Evolutionary conservation across 2,113 vertebrate genomes (phyloP).

Genomic region (Semnornis frantzii): DNA sequence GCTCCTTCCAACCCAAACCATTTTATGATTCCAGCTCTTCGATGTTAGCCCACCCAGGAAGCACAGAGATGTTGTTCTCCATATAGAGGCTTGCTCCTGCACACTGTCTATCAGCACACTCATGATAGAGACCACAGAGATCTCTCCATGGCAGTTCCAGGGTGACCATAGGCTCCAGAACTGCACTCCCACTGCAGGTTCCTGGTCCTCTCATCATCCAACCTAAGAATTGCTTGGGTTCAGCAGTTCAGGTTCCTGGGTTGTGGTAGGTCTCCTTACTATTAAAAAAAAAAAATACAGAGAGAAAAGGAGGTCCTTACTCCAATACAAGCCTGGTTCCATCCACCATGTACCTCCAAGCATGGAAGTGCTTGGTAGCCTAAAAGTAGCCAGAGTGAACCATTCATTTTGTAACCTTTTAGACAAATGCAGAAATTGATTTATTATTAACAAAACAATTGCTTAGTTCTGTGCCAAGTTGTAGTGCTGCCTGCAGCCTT

Average conservation of each 20-base stretch:
- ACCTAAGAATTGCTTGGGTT: neutral
- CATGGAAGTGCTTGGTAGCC: neutral
- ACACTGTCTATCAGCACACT: neutral
- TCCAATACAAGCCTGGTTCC: neutral
- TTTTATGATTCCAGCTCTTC: neutral
- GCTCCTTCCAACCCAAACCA: too few species aligned
- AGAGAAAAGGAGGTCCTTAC: neutral
- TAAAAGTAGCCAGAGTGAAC: neutral
- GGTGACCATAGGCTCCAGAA: neutral
- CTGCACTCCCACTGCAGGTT: neutral
- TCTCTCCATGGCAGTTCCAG: neutral
- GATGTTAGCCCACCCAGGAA: neutral
- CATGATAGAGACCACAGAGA: neutral
- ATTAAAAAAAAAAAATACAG: too few species aligned
- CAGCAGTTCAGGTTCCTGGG: neutral
- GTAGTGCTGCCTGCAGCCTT: neutral
- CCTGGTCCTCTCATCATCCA: neutral
- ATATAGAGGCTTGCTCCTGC: neutral
- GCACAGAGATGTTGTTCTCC: neutral
- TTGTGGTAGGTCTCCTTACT: neutral
- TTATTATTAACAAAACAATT: neutral
- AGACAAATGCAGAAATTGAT: neutral
- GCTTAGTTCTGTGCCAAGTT: neutral
- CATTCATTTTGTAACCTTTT: neutral
- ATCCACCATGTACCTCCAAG: neutral